Percentiles rank a stretch among this genome's conserved stretches.
Evolutionary conservation across 2,888 invertebrate species (phyloP).

Genomic region (Buathra laborator): DNA sequence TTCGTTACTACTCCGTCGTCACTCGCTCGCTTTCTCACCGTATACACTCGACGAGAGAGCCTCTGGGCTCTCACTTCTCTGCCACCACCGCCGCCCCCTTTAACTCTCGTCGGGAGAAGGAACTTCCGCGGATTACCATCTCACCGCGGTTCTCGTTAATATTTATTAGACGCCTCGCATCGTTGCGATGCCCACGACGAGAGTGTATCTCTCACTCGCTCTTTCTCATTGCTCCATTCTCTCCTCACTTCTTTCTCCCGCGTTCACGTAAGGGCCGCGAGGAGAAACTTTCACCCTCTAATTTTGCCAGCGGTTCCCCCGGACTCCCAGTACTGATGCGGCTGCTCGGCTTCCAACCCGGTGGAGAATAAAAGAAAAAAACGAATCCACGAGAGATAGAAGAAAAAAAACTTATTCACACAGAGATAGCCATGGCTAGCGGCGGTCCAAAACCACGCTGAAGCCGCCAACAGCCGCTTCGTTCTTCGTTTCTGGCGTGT

Average conservation of each 20-base stretch:
- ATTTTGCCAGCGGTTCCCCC: slow-evolving; percentile 66
- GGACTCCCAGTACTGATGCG: slow-evolving; percentile 16
- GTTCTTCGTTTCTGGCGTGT: slow-evolving; percentile 25
- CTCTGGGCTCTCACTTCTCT: slow-evolving; percentile 43
- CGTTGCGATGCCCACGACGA: slow-evolving; percentile 72
- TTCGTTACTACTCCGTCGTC: slow-evolving; percentile 56
- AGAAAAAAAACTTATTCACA: slow-evolving; percentile 37
- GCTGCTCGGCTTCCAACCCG: slow-evolving; percentile 11
- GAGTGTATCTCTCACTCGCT: slow-evolving; percentile 63
- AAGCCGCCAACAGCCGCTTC: slow-evolving; percentile 5
- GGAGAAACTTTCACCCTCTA: slow-evolving; percentile 78
- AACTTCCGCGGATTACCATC: slow-evolving; percentile 82
- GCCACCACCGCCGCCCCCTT: slow-evolving; percentile 54
- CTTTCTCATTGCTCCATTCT: slow-evolving; percentile 38
- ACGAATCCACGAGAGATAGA: not conserved
- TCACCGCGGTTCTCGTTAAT: slow-evolving; percentile 82
- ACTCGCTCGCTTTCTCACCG: slow-evolving; percentile 59
- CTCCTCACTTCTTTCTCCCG: slow-evolving; percentile 48
- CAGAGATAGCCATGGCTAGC: not conserved
- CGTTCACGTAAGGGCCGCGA: slow-evolving; percentile 49
- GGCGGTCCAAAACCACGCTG: slow-evolving; percentile 43
- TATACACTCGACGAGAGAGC: slow-evolving; percentile 53
- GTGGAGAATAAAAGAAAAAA: slow-evolving; percentile 27
- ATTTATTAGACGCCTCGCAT: slow-evolving; percentile 80
- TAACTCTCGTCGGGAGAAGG: slow-evolving; percentile 76